These are phyloP conservation scores for Vulpes vulpes DNA, from an alignment of 2,113 vertebrate genomes.

Conservation along the genomic window DNA sequence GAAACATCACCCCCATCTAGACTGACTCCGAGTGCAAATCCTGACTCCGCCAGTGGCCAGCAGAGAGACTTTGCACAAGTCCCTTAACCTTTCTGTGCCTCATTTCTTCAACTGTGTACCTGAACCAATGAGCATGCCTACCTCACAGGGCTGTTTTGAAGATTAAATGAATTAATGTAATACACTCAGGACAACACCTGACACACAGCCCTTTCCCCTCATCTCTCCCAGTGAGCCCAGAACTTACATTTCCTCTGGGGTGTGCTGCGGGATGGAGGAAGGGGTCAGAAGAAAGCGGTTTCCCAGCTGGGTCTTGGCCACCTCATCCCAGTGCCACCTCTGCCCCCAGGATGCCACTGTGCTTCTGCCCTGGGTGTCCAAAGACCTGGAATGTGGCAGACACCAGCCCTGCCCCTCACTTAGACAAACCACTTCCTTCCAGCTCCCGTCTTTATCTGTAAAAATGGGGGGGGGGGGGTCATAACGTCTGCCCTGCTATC, in stretches of 20 bases:
- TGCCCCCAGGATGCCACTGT: neutral
- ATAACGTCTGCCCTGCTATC: neutral
- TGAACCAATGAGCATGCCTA: neutral
- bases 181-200: neutral
- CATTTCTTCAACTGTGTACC: neutral
- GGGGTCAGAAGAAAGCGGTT: neutral
- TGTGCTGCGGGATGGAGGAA: neutral
- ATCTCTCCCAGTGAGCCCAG: neutral
- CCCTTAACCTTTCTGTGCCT: neutral
- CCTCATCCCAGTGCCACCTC: neutral
- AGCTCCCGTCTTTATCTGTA: neutral
- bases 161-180: neutral
- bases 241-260: neutral
- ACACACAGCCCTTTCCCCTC: neutral
- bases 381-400: neutral
- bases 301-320: neutral
- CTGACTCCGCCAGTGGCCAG: neutral
- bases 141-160: neutral
- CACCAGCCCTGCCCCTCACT: neutral
- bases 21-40: neutral
- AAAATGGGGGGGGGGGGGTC: neutral
- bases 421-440: neutral
- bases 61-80: neutral
- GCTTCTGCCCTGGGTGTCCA: neutral
- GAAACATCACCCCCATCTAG: neutral